Evolutionary conservation across 1,140 invertebrate species (phyloP).

Genomic region (Wiebesia pumilae): DNA sequence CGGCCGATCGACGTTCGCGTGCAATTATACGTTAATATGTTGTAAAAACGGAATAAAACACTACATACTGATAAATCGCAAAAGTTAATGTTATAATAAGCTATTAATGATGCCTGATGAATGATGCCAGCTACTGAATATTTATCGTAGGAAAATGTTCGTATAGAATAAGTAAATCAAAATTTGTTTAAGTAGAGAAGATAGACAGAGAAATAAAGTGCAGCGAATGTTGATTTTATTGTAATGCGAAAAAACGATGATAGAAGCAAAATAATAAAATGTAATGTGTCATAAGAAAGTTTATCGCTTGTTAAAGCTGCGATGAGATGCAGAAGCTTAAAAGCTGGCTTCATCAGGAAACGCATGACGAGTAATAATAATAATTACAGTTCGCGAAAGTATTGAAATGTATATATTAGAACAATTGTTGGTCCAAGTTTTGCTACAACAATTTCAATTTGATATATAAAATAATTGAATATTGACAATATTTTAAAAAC

Average conservation of each 20-base stretch:
- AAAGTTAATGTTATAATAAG: not conserved
- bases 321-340: slow-evolving; percentile 69
- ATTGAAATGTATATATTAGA: not conserved
- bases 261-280: slow-evolving; percentile 64
- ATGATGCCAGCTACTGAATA: slow-evolving; percentile 21
- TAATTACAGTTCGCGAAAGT: not conserved
- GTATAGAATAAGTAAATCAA: slow-evolving; percentile 49
- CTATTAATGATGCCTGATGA: slow-evolving; percentile 20
- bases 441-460: not conserved
- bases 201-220: slow-evolving; percentile 58
- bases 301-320: slow-evolving; percentile 65
- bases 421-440: not conserved
- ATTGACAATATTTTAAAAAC: no score
- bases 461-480: not conserved
- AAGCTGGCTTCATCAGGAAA: slow-evolving; percentile 64
- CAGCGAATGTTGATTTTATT: slow-evolving; percentile 58
- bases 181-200: slow-evolving; percentile 40
- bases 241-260: slow-evolving; percentile 63
- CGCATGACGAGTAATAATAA: slow-evolving; percentile 46
- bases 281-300: slow-evolving; percentile 53
- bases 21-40: slow-evolving; percentile 10
- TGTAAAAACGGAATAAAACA: not conserved
- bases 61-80: not conserved
- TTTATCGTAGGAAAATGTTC: slow-evolving; percentile 24
- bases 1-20: slow-evolving; percentile 44